Evolutionary conservation across 2,797 vertebrate species (phyloP).

Genomic region (Crenichthys baileyi): DNA sequence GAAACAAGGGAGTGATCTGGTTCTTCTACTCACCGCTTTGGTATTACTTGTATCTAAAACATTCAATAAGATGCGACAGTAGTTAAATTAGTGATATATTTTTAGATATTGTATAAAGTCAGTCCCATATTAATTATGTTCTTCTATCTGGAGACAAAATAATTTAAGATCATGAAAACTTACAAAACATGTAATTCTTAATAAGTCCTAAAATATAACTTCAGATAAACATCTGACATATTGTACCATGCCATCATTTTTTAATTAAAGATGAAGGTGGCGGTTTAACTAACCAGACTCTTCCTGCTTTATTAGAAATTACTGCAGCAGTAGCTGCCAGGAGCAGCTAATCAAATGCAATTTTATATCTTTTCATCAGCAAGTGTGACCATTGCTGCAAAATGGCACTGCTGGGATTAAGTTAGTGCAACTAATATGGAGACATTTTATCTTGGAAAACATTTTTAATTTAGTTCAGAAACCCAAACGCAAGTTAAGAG

Average conservation of each 20-base stretch:
- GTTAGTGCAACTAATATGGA: conserved; percentile 14
- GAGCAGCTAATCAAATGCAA: conserved; percentile 8
- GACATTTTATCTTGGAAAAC: conserved; percentile 30
- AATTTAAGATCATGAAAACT: not conserved
- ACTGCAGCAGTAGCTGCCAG: not conserved
- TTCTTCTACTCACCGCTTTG: not conserved
- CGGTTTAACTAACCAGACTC: not conserved
- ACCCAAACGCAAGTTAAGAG: conserved; percentile 37
- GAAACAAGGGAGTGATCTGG: not conserved
- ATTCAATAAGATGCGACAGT: not conserved
- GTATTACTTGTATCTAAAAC: not conserved
- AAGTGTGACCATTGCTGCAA: conserved; percentile 3
- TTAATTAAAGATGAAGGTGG: not conserved
- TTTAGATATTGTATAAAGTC: not conserved
- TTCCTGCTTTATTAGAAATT: not conserved
- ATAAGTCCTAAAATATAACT: not conserved
- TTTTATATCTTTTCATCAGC: conserved; percentile 1
- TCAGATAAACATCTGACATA: not conserved
- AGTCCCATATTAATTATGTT: not conserved
- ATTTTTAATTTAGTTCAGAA: conserved; percentile 40
- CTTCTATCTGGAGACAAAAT: not conserved
- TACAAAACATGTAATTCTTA: not conserved
- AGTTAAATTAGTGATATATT: not conserved
- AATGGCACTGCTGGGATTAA: conserved; percentile 3
- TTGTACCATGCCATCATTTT: not conserved